Evolutionary conservation across 2,113 vertebrate genomes (phyloP).

Genomic region (Eulemur macaco): DNA sequence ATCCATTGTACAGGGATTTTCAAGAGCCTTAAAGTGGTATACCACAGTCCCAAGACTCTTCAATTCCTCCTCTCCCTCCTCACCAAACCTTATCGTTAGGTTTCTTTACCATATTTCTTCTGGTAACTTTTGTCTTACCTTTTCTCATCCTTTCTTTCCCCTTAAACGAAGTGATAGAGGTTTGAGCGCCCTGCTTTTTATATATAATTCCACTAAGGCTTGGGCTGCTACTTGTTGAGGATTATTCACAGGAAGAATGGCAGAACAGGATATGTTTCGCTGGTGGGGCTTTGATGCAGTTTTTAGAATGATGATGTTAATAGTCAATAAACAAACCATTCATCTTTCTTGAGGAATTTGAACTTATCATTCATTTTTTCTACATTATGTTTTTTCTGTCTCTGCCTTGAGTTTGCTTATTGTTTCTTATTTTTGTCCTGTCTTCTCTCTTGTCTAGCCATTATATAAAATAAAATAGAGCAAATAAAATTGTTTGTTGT

Average conservation of each 20-base stretch:
- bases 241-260: not conserved
- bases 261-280: not conserved
- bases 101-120: not conserved
- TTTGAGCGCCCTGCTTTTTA: not conserved
- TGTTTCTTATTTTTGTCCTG: not conserved
- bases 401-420: not conserved
- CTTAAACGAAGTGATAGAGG: not conserved
- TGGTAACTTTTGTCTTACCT: not conserved
- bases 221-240: not conserved
- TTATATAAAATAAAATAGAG: not conserved
- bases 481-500: not conserved
- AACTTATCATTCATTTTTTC: not conserved
- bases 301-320: not conserved
- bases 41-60: not conserved
- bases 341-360: not conserved
- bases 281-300: not conserved
- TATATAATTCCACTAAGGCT: not conserved
- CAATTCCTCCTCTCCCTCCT: not conserved
- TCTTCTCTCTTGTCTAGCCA: not conserved
- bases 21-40: not conserved
- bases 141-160: not conserved
- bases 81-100: not conserved
- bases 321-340: not conserved
- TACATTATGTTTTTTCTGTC: not conserved
- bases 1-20: not conserved